These are phyloP conservation scores for Xyliphius kryptos DNA, from an alignment of 2,113 vertebrate species.

Conservation along the genomic window DNA sequence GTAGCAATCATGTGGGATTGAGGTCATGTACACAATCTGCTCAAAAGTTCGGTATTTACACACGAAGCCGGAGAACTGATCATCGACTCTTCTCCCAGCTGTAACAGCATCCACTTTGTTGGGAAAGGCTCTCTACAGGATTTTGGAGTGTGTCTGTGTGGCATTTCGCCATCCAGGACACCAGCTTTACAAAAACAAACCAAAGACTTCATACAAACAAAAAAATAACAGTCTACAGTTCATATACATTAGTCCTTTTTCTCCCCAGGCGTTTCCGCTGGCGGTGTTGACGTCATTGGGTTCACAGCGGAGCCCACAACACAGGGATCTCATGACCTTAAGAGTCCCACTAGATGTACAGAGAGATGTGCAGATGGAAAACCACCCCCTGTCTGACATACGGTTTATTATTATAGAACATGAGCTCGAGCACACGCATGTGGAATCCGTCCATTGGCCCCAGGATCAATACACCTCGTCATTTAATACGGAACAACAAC, in stretches of 20 bases:
- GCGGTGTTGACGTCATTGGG: constrained; percentile 42
- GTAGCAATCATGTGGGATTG: too few species aligned
- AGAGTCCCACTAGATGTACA: constrained; percentile 29
- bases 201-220: constrained; percentile 16
- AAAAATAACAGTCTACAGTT: constrained; percentile 23
- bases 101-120: too few species aligned
- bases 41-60: too few species aligned
- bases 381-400: not conserved
- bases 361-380: constrained; percentile 8
- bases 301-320: constrained; percentile 40
- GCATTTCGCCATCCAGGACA: too few species aligned
- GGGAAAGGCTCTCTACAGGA: too few species aligned
- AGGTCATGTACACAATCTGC: too few species aligned
- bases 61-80: too few species aligned
- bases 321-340: constrained; percentile 18
- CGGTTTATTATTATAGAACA: not conserved
- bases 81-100: too few species aligned
- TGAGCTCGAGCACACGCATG: not conserved
- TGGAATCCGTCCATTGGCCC: too few species aligned
- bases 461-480: too few species aligned
- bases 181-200: constrained; percentile 24
- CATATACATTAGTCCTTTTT: constrained; percentile 35
- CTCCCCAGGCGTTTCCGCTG: constrained; percentile 64
- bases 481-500: too few species aligned
- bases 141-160: too few species aligned